These are phyloP conservation scores for Poeciliopsis prolifica DNA, from an alignment of 2,113 vertebrate genomes.

Conservation along the genomic window DNA sequence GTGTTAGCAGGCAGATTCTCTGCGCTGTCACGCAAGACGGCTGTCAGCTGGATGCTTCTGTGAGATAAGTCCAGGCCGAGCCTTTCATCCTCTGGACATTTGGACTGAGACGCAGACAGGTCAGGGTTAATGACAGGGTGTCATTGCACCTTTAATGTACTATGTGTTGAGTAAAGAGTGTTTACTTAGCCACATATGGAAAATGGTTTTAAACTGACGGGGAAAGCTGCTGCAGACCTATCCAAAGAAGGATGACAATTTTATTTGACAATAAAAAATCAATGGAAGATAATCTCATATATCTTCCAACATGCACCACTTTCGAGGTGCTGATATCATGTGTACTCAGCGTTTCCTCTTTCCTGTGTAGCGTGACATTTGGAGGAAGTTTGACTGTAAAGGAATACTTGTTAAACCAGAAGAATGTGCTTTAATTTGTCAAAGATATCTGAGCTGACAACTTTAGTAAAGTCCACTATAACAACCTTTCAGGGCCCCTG, in stretches of 20 bases:
- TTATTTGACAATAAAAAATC: constrained; percentile 4
- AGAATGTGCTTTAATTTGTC: constrained; percentile 97
- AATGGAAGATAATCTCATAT: neutral
- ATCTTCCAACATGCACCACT: neutral
- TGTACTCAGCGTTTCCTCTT: neutral
- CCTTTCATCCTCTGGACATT: constrained; percentile 71
- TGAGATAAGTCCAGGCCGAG: constrained; percentile 58
- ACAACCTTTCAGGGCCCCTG: constrained; percentile 89
- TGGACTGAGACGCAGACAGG: constrained; percentile 64
- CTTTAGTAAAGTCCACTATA: constrained; percentile 90
- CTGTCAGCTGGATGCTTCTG: constrained; percentile 49
- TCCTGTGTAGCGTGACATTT: constrained; percentile 79
- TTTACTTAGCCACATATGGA: constrained; percentile 29
- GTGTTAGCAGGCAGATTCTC: constrained; percentile 47
- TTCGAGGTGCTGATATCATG: constrained; percentile 4
- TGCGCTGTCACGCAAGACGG: constrained; percentile 38
- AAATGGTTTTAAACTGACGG: constrained; percentile 25
- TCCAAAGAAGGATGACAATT: neutral
- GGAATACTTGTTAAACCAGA: constrained; percentile 84
- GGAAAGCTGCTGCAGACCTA: neutral
- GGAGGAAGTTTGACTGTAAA: constrained; percentile 80
- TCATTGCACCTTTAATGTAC: constrained; percentile 73
- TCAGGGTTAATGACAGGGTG: constrained; percentile 76
- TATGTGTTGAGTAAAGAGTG: constrained; percentile 69
- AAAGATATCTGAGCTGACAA: constrained; percentile 89